Base-by-base conservation (phyloP, 1,140 invertebrate genomes). In the Vanessa atalanta region DNA sequence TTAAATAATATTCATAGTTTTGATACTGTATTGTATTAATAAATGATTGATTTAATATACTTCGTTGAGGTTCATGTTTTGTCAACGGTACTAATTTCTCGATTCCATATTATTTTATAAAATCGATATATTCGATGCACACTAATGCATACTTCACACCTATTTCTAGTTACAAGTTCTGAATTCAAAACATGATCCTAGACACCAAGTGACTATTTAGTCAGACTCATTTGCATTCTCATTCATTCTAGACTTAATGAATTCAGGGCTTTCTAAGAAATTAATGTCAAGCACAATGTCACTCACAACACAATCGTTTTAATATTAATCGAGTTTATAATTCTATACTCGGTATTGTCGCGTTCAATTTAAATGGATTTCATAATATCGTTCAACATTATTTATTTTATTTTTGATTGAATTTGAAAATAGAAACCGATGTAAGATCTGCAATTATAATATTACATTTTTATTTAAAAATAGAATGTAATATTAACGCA, bases 191-290 rank as follows among this genome's bases (percentile, higher is more conserved):
- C 37, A 55, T 57, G 53, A 57, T 68, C 47, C 7, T 55, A 55
- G 50, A 68, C 65, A 68, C 65, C 48, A 20, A 51, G 50, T 53
- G 48, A 67, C 48, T 68, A 43, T 47, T 68, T 68, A 68, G 65
- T 55, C 51, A 43, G 37, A 4, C 37, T 68, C 53, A 68, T 68
- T 68, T 50, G 65, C 65, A 68, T 68, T 68, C 65, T 55, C 51
- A 68, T 68, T 68, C 65, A 68, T 50, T 67, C 50, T 55, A 67
- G 48, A 51, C 65, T 26, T 60, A 67, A 67, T 68, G 26, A 43
- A 68, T 68, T 68, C 65, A 55, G 65, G 51, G 51, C 65, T 68
- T 68, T 68, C 65, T 68, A 43, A 68, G 65, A 68, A 68, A 55
- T 57, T 68, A 51, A 43, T 68, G 65, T 68, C 65, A 68, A 57